Base-by-base conservation (phyloP, 2,113 vertebrate species). In the Etheostoma cragini region DNA sequence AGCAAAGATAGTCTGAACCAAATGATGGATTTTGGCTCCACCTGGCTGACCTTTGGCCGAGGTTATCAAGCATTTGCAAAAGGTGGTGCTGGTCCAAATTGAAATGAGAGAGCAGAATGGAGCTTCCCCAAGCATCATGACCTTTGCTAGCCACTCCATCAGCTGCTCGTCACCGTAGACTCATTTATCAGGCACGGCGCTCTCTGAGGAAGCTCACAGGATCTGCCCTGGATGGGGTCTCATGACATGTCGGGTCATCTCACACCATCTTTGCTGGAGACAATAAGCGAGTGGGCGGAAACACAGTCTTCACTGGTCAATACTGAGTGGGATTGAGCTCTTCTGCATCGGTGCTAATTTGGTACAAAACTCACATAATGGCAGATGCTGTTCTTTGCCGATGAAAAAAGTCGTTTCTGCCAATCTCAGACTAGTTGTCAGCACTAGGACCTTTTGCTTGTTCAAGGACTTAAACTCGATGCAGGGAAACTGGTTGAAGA, bases 101-200 rank as follows among this genome's bases (percentile, higher is more conserved):
- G 86, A 90, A 91, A 93, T 84, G 76, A 84, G 89, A 83, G 74
- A 82, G 76, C 70, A 82, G 82, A 87, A 82, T 77, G 78, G 72
- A 81, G 82, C 78, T 84, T 89, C 81, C 83, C 77, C 74, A 16
- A 75, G 76, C 74, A 71, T 46, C 72, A 6, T 89, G 91, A 94
- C 93, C 91, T 92, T 94, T 90, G 84, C 74, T 30, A 71, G 82
- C 82, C 76, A 77, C 88, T 94, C 90, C 87, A 91, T 93, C 88
- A 89, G 89, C 83, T 78, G 89, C 85, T 86, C 80, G 67, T 91
- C 93, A 91, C 85, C 35, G 63, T 68, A 68, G 82, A 82, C 90
- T 90, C 89, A 87, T 93, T 92, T 88, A 89, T 92, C 90, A 89
- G 87, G 61, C 78, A 24, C 35, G 15, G 66, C 1, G 42, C 79